Percentiles rank a stretch among this genome's conserved stretches.
phyloP scores from a whole-genome alignment of 2,888 invertebrate species.

The Yponomeuta malinellus region DNA sequence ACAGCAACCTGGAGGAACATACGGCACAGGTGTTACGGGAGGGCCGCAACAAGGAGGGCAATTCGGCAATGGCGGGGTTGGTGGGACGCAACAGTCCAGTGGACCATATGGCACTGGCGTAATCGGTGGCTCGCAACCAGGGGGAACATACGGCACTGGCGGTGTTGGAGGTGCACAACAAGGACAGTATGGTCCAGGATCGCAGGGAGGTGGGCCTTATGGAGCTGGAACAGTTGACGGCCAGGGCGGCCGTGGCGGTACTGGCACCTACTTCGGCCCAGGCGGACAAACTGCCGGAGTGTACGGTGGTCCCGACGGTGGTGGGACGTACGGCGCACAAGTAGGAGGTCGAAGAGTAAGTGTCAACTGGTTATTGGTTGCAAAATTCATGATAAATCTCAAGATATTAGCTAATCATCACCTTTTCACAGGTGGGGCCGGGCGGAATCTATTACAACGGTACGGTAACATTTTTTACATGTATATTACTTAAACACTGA shows the following conservation, averaged over 20 bases:
- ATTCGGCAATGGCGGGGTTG: constrained; percentile 16
- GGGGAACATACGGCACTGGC: constrained; percentile 18
- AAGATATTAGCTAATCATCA: neutral
- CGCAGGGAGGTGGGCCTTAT: neutral
- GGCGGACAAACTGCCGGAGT: neutral
- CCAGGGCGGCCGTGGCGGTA: neutral
- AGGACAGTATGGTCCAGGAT: constrained; percentile 2
- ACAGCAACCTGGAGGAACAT: neutral
- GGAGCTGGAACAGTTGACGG: neutral
- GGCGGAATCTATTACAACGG: neutral
- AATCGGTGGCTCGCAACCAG: neutral
- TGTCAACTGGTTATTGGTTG: neutral
- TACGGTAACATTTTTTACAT: neutral
- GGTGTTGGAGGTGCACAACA: constrained; percentile 8
- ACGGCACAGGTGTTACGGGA: constrained; percentile 10
- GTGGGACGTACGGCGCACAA: neutral
- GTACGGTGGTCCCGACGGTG: neutral
- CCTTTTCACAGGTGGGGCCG: neutral
- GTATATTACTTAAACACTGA: neutral
- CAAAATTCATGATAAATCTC: too few relatives aligned
- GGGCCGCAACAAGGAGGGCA: constrained; percentile 13
- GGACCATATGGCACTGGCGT: constrained; percentile 4
- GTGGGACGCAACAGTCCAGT: constrained; percentile 8
- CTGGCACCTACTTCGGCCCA: neutral
- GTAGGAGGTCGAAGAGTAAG: neutral